phyloP scores from a whole-genome alignment of 2,113 vertebrate genomes.

The Rhea americana region DNA sequence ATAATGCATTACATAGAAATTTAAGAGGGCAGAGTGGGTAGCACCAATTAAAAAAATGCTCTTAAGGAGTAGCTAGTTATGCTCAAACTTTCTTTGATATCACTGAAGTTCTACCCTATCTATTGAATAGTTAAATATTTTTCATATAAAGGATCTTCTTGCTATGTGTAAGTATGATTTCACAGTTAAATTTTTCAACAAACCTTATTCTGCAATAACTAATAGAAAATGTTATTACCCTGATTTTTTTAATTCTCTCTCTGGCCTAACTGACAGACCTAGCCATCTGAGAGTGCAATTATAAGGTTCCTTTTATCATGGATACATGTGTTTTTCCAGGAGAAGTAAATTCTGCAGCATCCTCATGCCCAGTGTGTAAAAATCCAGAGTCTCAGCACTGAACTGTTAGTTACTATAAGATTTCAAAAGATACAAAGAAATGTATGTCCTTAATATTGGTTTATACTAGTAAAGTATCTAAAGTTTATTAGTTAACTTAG shows the following conservation, averaged over 20 bases:
- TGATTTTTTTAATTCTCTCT: rapidly evolving
- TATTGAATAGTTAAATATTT: background rate
- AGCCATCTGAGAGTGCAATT: background rate
- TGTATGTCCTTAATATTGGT: background rate
- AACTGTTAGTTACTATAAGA: background rate
- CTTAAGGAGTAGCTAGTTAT: background rate
- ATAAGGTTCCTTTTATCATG: background rate
- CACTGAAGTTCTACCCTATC: background rate
- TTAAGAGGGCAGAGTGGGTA: background rate
- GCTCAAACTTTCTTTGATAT: background rate
- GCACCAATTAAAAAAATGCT: background rate
- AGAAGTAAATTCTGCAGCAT: background rate
- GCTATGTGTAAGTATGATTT: background rate
- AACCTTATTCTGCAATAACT: background rate
- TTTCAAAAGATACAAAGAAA: background rate
- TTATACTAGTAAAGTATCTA: background rate
- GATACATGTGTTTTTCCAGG: background rate
- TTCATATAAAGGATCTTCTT: background rate
- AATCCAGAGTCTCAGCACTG: background rate
- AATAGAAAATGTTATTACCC: background rate
- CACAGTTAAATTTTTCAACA: background rate
- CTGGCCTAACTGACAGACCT: background rate
- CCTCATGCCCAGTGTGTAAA: background rate
- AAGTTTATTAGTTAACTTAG: background rate
- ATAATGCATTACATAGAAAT: background rate